These are phyloP conservation scores for Cataglyphis livida DNA, from an alignment of 2,888 invertebrate species.

Conservation along the genomic window DNA sequence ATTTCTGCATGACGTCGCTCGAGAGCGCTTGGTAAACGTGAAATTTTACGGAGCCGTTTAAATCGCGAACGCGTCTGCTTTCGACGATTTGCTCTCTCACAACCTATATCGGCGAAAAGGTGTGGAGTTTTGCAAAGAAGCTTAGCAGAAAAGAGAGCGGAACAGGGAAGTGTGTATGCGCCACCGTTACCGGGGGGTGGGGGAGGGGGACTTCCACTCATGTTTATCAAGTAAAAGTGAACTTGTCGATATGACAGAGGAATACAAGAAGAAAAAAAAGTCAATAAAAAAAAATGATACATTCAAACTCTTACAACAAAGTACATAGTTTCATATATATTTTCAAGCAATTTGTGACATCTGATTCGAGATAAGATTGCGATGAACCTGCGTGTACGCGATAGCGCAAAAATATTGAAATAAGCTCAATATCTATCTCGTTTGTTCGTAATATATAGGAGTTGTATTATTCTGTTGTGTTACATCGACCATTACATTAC, in stretches of 20 bases:
- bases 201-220: constrained; percentile 63
- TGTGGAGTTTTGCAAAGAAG: constrained; percentile 24
- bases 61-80: constrained; percentile 70
- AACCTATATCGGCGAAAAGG: constrained; percentile 44
- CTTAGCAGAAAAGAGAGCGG: constrained; percentile 43
- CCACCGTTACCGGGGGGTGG: constrained; percentile 50
- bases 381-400: background rate
- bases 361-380: background rate
- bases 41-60: constrained; percentile 77
- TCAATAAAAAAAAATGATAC: constrained; percentile 69
- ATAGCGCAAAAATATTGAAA: background rate
- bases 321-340: background rate
- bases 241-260: constrained; percentile 49
- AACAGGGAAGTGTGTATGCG: constrained; percentile 1
- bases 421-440: background rate
- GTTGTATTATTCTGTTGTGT: background rate
- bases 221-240: constrained; percentile 72
- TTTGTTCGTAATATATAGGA: background rate
- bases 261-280: constrained; percentile 39
- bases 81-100: constrained; percentile 60
- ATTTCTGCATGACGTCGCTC: constrained; percentile 68
- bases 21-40: constrained; percentile 50
- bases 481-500: background rate
- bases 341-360: background rate
- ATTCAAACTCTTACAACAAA: background rate